Evolutionary conservation across 2,888 invertebrate genomes (phyloP), one percentile per base, ranked within the genome.

Genomic region (Vannuccia rotundouncinata): DNA sequence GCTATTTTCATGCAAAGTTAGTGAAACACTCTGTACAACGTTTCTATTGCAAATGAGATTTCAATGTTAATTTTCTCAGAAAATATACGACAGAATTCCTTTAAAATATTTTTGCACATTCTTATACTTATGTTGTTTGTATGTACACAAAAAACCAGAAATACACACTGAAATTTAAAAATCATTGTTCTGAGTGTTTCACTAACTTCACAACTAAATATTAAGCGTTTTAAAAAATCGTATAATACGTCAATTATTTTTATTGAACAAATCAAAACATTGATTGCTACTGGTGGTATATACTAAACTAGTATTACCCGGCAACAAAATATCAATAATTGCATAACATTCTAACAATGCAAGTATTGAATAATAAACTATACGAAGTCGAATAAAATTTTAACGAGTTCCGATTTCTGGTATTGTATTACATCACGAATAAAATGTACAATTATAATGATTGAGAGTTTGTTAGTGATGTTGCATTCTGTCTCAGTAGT

Each of bases 121-220:
- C n/a, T n/a, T n/a, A n/a, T n/a, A n/a, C n/a, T n/a, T n/a, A n/a
- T n/a, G n/a, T n/a, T n/a, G n/a, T n/a, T n/a, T n/a, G n/a, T n/a
- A n/a, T n/a, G n/a, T n/a, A n/a, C n/a, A n/a, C n/a, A n/a, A n/a
- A n/a, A n/a, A n/a, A n/a, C n/a, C n/a, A n/a, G n/a, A n/a, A n/a
- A n/a, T n/a, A n/a, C n/a, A n/a, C n/a, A n/a, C n/a, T n/a, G n/a
- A n/a, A n/a, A n/a, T n/a, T n/a, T n/a, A n/a, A n/a, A n/a, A n/a
- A n/a, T n/a, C n/a, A n/a, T n/a, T n/a, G n/a, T n/a, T n/a, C n/a
- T n/a, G n/a, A n/a, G n/a, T n/a, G n/a, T n/a, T n/a, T n/a, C n/a
- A n/a, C n/a, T n/a, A n/a, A n/a, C n/a, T n/a, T n/a, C n/a, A n/a
- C 95, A 99, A 88, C 95, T 95, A 0, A 91, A 92, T 83, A 97